Conservation (phyloP, 1,140 invertebrate species). For the Cyclargus thomasi region DNA sequence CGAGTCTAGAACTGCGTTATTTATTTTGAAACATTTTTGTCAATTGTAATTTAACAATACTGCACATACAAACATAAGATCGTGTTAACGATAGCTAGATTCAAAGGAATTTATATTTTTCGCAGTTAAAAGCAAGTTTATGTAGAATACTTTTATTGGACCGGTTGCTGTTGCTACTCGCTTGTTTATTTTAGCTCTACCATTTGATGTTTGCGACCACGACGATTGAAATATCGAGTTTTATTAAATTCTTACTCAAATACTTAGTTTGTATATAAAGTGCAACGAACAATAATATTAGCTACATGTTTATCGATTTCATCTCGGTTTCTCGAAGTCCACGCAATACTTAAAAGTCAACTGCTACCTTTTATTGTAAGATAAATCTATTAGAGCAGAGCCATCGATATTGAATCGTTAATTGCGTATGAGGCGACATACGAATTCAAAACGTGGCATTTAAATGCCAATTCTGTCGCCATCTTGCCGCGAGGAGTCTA, state of each 20-base stretch:
- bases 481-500: slow-evolving; percentile 63
- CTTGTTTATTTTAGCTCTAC: background rate
- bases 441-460: slow-evolving; percentile 73
- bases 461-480: slow-evolving; percentile 69
- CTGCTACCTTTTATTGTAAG: background rate
- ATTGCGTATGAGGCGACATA: slow-evolving; percentile 53
- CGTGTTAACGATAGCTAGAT: background rate
- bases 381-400: slow-evolving; percentile 34
- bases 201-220: slow-evolving; percentile 5
- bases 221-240: background rate
- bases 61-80: background rate
- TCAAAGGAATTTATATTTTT: background rate
- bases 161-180: slow-evolving; percentile 1
- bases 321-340: background rate
- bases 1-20: no score
- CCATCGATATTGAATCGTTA: slow-evolving; percentile 67
- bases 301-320: background rate
- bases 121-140: background rate
- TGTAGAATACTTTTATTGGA: slow-evolving; percentile 10
- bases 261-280: no score
- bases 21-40: background rate
- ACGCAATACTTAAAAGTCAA: slow-evolving; percentile 3
- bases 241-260: no score
- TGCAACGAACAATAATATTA: background rate
- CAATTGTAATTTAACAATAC: no score